Base-by-base conservation (phyloP, 2,113 vertebrate genomes). In the Phoxinus phoxinus region DNA sequence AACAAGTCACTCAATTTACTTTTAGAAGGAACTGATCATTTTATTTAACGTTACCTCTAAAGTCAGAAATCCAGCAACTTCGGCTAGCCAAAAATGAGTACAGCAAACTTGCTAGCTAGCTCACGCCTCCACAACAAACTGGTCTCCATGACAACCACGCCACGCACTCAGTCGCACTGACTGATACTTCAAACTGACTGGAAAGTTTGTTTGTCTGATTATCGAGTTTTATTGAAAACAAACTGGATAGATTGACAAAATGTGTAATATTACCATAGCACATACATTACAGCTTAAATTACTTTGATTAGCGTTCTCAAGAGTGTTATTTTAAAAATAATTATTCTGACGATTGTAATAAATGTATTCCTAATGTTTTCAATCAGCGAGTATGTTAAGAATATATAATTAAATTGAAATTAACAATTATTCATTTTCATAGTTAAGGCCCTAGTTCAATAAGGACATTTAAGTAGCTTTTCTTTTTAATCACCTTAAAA, bases 91-190 rank as follows among this genome's bases (percentile, higher is more conserved):
- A 71, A n/a, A 6, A 41, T 1, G 1, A 37, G 3, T 3, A 23
- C 0, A 7, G 79, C 56, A 27, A 67, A 41, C 59, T 35, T 0
- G 37, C 30, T 30, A 37, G 44, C 84, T 65, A 37, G 44, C 84
- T 65, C 23, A 59, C 30, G 30, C 0, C 27, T 27, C 30, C 1
- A 37, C 51, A 46, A 76, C 87, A 53, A 27, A 73, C 63, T 1
- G 41, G 71, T 84, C n/a, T 65, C 85, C 69, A 86, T 84, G 30
- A 46, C 81, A 76, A 84, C 85, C 12, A 30, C 59, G 32, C 10
- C 4, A 7, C 27, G 17, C 2, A 23, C 5, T 37, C 8, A 2
- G 8, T 41, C 41, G 8, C 41, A 2, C 8, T 41, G 41, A n/a
- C n/a, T 30, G 21, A 4, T n/a, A 37, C 67, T 11, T 37, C 10